Percentiles rank a stretch among this genome's conserved stretches.
phyloP scores from a whole-genome alignment of 2,113 vertebrate species.

The Coreoperca whiteheadi region DNA sequence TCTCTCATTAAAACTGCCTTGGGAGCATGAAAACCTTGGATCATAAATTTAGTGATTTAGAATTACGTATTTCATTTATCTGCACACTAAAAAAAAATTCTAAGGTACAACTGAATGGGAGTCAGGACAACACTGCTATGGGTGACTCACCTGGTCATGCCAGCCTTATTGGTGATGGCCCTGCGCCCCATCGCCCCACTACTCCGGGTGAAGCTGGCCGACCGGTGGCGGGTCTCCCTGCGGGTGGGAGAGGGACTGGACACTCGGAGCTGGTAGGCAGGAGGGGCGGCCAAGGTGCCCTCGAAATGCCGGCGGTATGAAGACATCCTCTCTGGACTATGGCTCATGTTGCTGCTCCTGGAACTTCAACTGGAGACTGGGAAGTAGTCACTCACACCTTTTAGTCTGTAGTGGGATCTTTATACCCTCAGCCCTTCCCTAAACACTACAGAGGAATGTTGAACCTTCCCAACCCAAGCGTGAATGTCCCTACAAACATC shows the following conservation, averaged over 20 bases:
- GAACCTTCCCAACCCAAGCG: constrained; percentile 70
- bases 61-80: too few relatives aligned
- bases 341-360: constrained; percentile 76
- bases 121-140: neutral
- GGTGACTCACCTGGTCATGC: constrained; percentile 73
- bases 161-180: constrained; percentile 64
- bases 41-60: neutral
- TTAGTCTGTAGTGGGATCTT: constrained; percentile 31
- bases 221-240: constrained; percentile 71
- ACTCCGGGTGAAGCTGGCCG: constrained; percentile 74
- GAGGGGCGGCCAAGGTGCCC: constrained; percentile 41
- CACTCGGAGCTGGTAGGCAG: constrained; percentile 64
- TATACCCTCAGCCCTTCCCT: constrained; percentile 68
- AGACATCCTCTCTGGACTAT: constrained; percentile 84
- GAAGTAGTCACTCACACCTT: constrained; percentile 8
- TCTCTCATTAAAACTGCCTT: neutral
- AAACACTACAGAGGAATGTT: constrained; percentile 77
- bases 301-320: constrained; percentile 86
- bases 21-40: neutral
- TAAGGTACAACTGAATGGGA: neutral
- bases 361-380: constrained; percentile 17
- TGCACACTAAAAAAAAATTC: neutral
- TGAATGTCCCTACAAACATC: constrained; percentile 74
- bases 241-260: constrained; percentile 81
- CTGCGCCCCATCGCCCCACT: constrained; percentile 57